phyloP scores from a whole-genome alignment of 2,113 vertebrate genomes.

The Pteronura brasiliensis region DNA sequence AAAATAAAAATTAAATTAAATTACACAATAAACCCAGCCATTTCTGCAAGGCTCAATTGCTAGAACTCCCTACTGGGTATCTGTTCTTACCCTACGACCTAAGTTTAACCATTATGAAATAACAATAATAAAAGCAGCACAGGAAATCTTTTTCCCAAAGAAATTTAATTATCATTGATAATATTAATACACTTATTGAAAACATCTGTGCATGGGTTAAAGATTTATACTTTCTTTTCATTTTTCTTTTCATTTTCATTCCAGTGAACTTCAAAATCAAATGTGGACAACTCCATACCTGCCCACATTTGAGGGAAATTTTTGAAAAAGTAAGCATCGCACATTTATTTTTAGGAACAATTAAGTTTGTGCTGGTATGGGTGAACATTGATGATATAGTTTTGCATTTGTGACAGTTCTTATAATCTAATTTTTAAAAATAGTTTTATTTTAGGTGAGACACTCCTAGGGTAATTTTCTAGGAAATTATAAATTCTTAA shows the following conservation, averaged over 20 bases:
- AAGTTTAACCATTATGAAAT: neutral
- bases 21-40: neutral
- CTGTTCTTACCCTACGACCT: neutral
- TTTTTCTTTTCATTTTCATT: constrained; percentile 68
- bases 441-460: neutral
- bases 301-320: constrained; percentile 24
- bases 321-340: constrained; percentile 20
- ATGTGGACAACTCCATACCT: constrained; percentile 35
- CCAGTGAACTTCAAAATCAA: constrained; percentile 66
- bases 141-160: neutral
- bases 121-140: neutral
- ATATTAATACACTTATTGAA: constrained; percentile 67
- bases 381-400: neutral
- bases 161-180: constrained; percentile 50
- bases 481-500: neutral
- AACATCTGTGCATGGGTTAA: constrained; percentile 69
- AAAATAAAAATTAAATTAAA: neutral
- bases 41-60: neutral
- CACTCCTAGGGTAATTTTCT: neutral
- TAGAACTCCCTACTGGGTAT: neutral
- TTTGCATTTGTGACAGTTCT: neutral
- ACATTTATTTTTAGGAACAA: neutral
- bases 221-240: constrained; percentile 63
- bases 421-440: neutral
- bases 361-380: neutral